Percentiles rank a stretch among this genome's conserved stretches.
Evolutionary conservation across 2,113 vertebrate genomes (phyloP).

Genomic region (Sinocyclocheilus anshuiensis): DNA sequence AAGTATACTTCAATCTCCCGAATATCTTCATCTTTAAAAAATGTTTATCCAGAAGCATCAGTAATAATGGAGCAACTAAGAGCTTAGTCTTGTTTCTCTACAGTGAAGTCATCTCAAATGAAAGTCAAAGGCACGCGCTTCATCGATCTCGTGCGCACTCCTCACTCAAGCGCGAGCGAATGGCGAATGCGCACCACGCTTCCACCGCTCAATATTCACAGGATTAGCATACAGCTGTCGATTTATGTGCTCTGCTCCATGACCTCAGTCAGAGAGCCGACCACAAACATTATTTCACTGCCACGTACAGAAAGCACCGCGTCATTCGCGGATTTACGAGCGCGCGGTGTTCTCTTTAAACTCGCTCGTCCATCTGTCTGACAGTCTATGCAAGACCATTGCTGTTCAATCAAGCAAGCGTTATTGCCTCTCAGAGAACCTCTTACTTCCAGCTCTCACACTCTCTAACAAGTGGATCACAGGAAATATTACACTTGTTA

Average conservation of each 20-base stretch:
- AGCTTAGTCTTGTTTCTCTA: background rate
- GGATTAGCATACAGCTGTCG: constrained; percentile 78
- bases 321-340: constrained; percentile 63
- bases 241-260: constrained; percentile 40
- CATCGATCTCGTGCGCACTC: background rate
- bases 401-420: constrained; percentile 72
- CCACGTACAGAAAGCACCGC: constrained; percentile 27
- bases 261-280: constrained; percentile 57
- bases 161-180: background rate
- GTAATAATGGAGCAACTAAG: background rate
- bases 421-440: constrained; percentile 65
- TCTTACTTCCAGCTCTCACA: background rate
- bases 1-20: constrained; percentile 71
- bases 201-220: constrained; percentile 29
- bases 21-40: constrained; percentile 82
- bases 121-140: constrained; percentile 10
- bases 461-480: background rate
- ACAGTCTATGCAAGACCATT: constrained; percentile 56
- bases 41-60: constrained; percentile 67
- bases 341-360: constrained; percentile 29
- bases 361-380: constrained; percentile 71
- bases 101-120: background rate
- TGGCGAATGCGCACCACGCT: constrained; percentile 4
- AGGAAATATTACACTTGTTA: background rate
- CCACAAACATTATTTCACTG: constrained; percentile 62